phyloP scores from a whole-genome alignment of 1,140 invertebrate genomes.

The Ctenoplectra terminalis region DNA sequence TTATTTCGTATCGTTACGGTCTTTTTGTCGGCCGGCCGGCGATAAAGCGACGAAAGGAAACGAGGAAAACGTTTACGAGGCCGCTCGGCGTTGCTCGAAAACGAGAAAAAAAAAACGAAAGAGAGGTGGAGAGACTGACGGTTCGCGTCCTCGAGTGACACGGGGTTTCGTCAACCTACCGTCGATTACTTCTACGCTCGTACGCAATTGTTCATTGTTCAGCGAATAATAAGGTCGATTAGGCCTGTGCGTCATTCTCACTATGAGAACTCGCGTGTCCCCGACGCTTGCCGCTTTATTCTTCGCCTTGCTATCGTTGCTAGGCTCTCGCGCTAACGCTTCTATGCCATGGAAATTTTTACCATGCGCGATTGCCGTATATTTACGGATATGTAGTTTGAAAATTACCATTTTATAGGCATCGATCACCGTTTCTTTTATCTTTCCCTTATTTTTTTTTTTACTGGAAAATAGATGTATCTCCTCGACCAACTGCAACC shows the following conservation, averaged over 20 bases:
- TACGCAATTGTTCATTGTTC: conserved; percentile 70
- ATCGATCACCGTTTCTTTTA: neutral
- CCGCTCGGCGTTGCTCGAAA: conserved; percentile 3
- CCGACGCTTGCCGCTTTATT: conserved; percentile 38
- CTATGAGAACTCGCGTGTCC: conserved; percentile 50
- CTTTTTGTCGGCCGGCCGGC: conserved; percentile 18
- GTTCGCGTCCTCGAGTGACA: conserved; percentile 54
- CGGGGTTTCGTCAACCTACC: conserved; percentile 55
- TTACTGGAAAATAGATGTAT: too few relatives aligned
- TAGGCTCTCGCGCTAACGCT: neutral
- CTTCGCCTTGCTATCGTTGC: neutral
- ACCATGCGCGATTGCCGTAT: neutral
- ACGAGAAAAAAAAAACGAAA: conserved; percentile 27
- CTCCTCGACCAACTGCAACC: too few relatives aligned
- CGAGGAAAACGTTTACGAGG: conserved; percentile 43
- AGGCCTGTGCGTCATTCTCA: conserved; percentile 64
- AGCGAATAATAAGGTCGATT: conserved; percentile 70
- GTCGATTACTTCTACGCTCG: conserved; percentile 65
- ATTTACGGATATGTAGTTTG: too few relatives aligned
- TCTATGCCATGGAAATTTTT: neutral
- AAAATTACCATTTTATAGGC: neutral
- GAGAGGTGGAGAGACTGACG: conserved; percentile 22
- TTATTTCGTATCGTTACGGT: conserved; percentile 27
- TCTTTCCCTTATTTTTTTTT: too few relatives aligned
- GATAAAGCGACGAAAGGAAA: conserved; percentile 40